phyloP scores from a whole-genome alignment of 2,888 invertebrate species.

The Agonopterix subpropinquella region DNA sequence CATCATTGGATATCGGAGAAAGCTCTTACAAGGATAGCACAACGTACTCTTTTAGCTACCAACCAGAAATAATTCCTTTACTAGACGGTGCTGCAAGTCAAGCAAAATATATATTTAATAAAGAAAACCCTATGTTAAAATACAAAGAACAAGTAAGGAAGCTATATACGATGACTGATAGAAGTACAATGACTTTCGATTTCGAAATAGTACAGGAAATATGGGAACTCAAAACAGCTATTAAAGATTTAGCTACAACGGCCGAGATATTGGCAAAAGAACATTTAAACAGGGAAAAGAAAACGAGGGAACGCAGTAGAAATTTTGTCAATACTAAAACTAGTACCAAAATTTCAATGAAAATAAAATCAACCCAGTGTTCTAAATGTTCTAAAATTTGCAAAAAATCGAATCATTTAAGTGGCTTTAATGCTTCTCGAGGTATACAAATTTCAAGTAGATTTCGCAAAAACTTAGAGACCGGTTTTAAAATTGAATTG shows the following conservation, averaged over 20 bases:
- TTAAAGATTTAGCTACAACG: slow-evolving; percentile 37
- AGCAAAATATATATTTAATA: slow-evolving; percentile 33
- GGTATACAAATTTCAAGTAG: slow-evolving; percentile 36
- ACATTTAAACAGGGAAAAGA: slow-evolving; percentile 18
- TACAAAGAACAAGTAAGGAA: slow-evolving; percentile 6
- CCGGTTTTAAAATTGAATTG: slow-evolving; percentile 34
- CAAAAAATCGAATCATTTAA: too few species aligned
- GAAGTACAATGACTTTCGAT: slow-evolving; percentile 21
- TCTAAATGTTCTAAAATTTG: slow-evolving; percentile 8
- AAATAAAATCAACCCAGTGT: slow-evolving; percentile 2
- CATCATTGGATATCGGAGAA: background rate
- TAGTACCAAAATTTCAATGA: slow-evolving; percentile 9
- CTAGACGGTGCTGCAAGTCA: slow-evolving; percentile 45
- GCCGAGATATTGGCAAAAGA: slow-evolving; percentile 39
- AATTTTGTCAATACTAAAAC: background rate
- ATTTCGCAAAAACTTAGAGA: slow-evolving; percentile 16
- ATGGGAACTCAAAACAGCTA: slow-evolving; percentile 37
- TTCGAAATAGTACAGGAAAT: slow-evolving; percentile 38
- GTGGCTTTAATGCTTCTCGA: slow-evolving; percentile 18
- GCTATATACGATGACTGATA: slow-evolving; percentile 9
- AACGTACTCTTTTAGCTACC: slow-evolving; percentile 2
- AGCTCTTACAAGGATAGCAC: background rate
- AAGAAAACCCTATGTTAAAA: slow-evolving; percentile 20
- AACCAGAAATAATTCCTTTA: slow-evolving; percentile 39
- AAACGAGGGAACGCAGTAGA: slow-evolving; percentile 10